A percentile compares a stretch with the other conserved stretches of the same genome.
These are phyloP conservation scores for Adelphocoris suturalis DNA, from an alignment of 2,888 invertebrate genomes.

Conservation along the genomic window DNA sequence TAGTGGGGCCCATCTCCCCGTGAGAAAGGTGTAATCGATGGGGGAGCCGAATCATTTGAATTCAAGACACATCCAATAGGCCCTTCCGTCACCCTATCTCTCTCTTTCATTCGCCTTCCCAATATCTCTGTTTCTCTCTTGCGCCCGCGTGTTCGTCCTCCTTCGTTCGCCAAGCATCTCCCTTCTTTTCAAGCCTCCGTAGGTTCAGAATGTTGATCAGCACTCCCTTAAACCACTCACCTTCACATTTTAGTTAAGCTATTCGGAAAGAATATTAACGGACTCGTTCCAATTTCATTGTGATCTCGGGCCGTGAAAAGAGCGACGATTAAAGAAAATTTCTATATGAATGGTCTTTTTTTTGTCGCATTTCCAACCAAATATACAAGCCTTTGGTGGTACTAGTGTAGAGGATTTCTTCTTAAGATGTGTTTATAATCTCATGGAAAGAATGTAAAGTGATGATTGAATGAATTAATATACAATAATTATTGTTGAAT, in stretches of 20 bases:
- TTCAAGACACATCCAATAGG: constrained; percentile 8
- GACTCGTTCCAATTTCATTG: background rate
- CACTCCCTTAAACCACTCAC: background rate
- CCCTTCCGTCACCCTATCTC: background rate
- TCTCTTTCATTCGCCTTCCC: background rate
- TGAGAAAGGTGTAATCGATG: constrained; percentile 25
- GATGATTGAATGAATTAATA: too few relatives aligned
- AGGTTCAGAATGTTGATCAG: constrained; percentile 1
- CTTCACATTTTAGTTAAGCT: background rate
- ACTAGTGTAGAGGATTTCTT: too few relatives aligned
- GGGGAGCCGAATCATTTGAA: constrained; percentile 1
- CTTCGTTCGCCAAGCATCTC: background rate
- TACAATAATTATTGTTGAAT: too few relatives aligned
- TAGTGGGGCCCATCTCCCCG: constrained; percentile 8
- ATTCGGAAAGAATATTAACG: background rate
- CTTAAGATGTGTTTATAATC: too few relatives aligned
- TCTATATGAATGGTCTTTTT: too few relatives aligned
- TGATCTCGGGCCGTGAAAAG: too few relatives aligned
- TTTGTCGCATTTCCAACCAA: too few relatives aligned
- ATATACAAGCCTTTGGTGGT: too few relatives aligned
- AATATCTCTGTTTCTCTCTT: constrained; percentile 11
- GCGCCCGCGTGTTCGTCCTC: background rate
- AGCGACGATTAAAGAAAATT: too few relatives aligned
- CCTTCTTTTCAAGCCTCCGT: background rate
- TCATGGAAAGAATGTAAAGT: too few relatives aligned